These are phyloP conservation scores for Habrosyne pyritoides DNA, from an alignment of 2,888 invertebrate genomes.

Conservation along the genomic window DNA sequence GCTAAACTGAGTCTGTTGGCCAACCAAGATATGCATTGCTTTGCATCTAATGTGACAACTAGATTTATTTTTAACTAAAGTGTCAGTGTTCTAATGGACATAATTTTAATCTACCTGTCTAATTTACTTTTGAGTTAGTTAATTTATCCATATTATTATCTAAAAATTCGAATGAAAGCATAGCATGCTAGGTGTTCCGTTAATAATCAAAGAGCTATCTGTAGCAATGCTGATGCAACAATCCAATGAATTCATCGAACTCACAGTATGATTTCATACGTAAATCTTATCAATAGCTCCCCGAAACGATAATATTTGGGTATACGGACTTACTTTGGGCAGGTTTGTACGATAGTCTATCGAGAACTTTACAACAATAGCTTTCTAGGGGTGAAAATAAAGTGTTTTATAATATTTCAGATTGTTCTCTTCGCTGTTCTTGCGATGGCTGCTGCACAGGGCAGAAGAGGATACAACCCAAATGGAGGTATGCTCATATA, in stretches of 20 bases:
- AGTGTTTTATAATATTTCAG: constrained; percentile 40
- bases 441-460: constrained; percentile 44
- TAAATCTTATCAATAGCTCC: neutral
- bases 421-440: constrained; percentile 42
- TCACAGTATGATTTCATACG: neutral
- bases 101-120: no score
- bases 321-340: neutral
- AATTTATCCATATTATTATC: no score
- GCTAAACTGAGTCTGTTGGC: no score
- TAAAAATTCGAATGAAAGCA: no score
- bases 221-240: neutral
- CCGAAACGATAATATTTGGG: neutral
- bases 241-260: neutral
- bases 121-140: no score
- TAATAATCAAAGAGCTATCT: neutral
- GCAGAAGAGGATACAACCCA: constrained; percentile 10
- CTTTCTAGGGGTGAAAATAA: constrained; percentile 26
- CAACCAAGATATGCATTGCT: no score
- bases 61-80: no score
- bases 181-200: no score
- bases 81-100: no score
- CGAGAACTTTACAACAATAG: constrained; percentile 4
- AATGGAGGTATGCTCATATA: constrained; percentile 24
- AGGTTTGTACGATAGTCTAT: neutral
- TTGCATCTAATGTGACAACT: no score